Conservation (phyloP, 1,140 invertebrate species). For the Caenorhabditis latens region DNA sequence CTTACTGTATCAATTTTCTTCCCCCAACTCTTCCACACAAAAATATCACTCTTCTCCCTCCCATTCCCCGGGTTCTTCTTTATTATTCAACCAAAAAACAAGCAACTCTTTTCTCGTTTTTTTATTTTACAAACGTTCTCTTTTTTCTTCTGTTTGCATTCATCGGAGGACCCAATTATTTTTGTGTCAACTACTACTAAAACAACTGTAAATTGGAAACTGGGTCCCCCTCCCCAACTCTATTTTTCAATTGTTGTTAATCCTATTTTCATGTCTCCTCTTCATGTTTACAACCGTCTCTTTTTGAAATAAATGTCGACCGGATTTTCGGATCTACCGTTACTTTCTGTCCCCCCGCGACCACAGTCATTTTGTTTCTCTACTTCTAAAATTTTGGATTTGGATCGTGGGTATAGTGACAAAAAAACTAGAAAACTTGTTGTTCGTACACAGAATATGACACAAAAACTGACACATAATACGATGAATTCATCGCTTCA, state of each 20-base stretch:
- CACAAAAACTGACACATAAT: slow-evolving; percentile 46
- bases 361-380: slow-evolving; percentile 24
- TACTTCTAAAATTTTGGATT: not conserved
- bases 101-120: not conserved
- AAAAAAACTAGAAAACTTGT: slow-evolving; percentile 37
- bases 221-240: slow-evolving; percentile 15
- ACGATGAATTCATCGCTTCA: not conserved
- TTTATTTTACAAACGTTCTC: not conserved
- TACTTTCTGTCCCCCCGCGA: not conserved
- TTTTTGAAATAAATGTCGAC: slow-evolving; percentile 21
- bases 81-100: too few relatives aligned
- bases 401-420: not conserved
- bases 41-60: too few relatives aligned
- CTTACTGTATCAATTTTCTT: too few relatives aligned
- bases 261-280: slow-evolving; percentile 13
- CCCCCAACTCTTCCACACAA: too few relatives aligned
- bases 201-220: slow-evolving; percentile 12
- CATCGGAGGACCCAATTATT: slow-evolving; percentile 8
- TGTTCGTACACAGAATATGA: slow-evolving; percentile 38
- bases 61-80: too few relatives aligned
- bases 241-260: not conserved
- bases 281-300: not conserved
- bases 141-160: not conserved
- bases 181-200: not conserved
- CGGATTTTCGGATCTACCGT: not conserved